These are phyloP conservation scores for Hydroisotoma schaefferi DNA, from an alignment of 2,888 invertebrate species.

Conservation along the genomic window DNA sequence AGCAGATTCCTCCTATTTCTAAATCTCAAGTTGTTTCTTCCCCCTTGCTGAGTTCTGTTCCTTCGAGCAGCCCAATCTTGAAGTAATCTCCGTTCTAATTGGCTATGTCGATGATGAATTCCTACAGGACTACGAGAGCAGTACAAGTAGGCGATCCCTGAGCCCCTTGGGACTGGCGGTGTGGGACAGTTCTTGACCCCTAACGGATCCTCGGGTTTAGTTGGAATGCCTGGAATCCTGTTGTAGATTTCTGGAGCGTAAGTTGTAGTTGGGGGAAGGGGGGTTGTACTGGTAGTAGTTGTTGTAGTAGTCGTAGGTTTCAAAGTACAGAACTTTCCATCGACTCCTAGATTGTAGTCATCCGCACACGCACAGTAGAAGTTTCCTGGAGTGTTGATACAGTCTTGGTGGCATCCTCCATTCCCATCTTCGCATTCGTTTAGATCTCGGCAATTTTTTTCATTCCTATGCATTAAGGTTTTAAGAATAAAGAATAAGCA, in stretches of 20 bases:
- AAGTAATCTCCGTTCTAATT: conserved; percentile 41
- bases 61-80: conserved; percentile 46
- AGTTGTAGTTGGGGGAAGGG: conserved; percentile 36
- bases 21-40: conserved; percentile 33
- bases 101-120: conserved; percentile 48
- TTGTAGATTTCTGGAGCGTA: conserved; percentile 22
- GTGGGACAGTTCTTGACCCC: conserved; percentile 43
- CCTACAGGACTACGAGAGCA: conserved; percentile 47
- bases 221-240: not conserved
- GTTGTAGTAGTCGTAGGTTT: conserved; percentile 45
- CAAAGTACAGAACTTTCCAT: conserved; percentile 43
- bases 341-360: conserved; percentile 40
- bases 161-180: conserved; percentile 47
- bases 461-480: conserved; percentile 44
- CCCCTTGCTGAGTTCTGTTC: conserved; percentile 22
- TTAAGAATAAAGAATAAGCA: not conserved
- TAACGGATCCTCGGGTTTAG: conserved; percentile 13
- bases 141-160: conserved; percentile 47
- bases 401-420: conserved; percentile 50
- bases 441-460: conserved; percentile 49
- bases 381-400: conserved; percentile 50
- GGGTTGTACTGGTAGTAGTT: conserved; percentile 44
- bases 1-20: conserved; percentile 42
- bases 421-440: conserved; percentile 50
- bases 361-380: conserved; percentile 50